phyloP scores from a whole-genome alignment of 2,888 invertebrate species.

The Synanthedon formicaeformis region DNA sequence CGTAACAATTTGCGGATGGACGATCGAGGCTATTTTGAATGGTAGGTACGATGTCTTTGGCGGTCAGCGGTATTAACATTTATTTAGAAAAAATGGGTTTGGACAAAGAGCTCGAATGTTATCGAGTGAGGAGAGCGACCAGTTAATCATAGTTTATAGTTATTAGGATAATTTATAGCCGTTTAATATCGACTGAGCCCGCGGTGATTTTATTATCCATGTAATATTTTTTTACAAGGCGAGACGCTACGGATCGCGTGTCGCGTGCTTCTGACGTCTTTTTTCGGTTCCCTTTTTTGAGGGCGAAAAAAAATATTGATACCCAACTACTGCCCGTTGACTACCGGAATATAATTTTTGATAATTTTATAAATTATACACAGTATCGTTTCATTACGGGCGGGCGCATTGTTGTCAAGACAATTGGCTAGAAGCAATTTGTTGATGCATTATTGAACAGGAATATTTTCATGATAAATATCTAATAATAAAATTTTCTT shows the following conservation, averaged over 20 bases:
- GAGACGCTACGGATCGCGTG: constrained; percentile 55
- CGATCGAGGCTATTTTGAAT: constrained; percentile 2
- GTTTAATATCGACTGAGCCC: constrained; percentile 57
- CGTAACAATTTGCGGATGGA: constrained; percentile 15
- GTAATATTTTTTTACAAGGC: constrained; percentile 38
- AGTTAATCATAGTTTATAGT: constrained; percentile 46
- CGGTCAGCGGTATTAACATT: constrained; percentile 18
- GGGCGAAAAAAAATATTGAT: constrained; percentile 55
- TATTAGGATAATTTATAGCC: constrained; percentile 69
- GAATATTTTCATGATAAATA: too few species aligned
- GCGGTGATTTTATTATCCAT: constrained; percentile 62
- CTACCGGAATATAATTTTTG: constrained; percentile 70
- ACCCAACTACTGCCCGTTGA: constrained; percentile 46
- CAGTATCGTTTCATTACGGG: constrained; percentile 52
- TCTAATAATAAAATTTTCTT: too few species aligned
- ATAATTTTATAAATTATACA: constrained; percentile 66
- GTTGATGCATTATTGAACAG: not conserved
- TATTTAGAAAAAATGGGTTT: constrained; percentile 6
- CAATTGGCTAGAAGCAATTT: not conserved
- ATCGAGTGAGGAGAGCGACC: constrained; percentile 15
- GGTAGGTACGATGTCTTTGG: constrained; percentile 25
- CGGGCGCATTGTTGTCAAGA: constrained; percentile 22
- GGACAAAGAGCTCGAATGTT: constrained; percentile 28
- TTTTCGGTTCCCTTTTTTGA: constrained; percentile 45
- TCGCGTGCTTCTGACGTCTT: constrained; percentile 58